Percentiles rank a stretch among this genome's conserved stretches.
These are phyloP conservation scores for Philaenus spumarius DNA, from an alignment of 1,140 invertebrate species.

Conservation along the genomic window DNA sequence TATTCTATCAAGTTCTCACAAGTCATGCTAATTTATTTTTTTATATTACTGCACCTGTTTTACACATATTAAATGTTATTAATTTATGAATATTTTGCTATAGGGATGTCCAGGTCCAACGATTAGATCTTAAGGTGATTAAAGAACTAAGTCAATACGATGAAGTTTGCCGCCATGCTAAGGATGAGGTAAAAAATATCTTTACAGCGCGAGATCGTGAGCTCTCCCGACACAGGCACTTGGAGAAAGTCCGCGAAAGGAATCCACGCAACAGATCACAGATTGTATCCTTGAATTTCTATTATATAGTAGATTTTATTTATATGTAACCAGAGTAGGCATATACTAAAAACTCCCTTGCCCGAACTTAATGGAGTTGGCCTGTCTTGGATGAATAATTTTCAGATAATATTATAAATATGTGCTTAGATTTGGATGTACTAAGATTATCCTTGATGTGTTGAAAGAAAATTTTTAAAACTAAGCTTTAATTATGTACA, in stretches of 20 bases:
- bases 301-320: not conserved
- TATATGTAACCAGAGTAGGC: not conserved
- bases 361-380: too few species aligned
- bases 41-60: not conserved
- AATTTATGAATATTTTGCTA: not conserved
- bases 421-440: too few species aligned
- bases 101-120: constrained; percentile 57
- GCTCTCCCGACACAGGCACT: constrained; percentile 51
- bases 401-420: too few species aligned
- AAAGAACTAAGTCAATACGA: constrained; percentile 61
- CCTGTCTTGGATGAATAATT: too few species aligned
- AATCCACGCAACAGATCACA: constrained; percentile 59
- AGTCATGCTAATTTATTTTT: constrained; percentile 7
- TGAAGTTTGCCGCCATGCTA: constrained; percentile 60
- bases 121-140: constrained; percentile 59
- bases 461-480: too few species aligned
- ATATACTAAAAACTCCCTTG: too few species aligned
- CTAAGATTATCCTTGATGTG: too few species aligned
- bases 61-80: not conserved
- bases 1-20: not conserved
- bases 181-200: constrained; percentile 63
- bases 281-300: constrained; percentile 58
- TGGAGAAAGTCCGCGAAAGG: constrained; percentile 54
- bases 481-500: too few species aligned
- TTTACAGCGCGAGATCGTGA: constrained; percentile 60